Evolutionary conservation across 2,888 invertebrate genomes (phyloP), one percentile per base, ranked within the genome.

Genomic region (Halictus quadricinctus): DNA sequence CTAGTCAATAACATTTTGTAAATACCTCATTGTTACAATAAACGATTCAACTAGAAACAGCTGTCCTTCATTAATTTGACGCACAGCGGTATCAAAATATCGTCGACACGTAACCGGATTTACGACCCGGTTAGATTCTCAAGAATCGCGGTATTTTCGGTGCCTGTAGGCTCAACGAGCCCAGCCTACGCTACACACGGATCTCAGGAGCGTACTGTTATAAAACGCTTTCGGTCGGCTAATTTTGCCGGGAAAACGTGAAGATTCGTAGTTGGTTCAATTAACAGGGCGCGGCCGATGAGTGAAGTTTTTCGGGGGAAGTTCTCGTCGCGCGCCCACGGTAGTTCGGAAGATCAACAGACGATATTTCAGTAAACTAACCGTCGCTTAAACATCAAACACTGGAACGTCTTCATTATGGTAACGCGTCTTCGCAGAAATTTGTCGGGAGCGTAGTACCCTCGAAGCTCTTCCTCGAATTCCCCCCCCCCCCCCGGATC

Each of bases 391-490:
- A 80, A 66, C 70, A 70, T 72, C 36, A 75, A 73, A 72, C 70
- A 74, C 21, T 54, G 46, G 74, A 60, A 72, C 48, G 58, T 72
- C 58, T 69, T 78, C 73, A 75, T 84, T 75, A 78, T 48, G 73
- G 70, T 70, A 78, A 75, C 84, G 77, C 46, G 46, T 75, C 60
- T 69, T 58, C 48, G 29, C 50, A 48, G 58, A 78, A 48, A 72
- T 66, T 79, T 72, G 50, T 25, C 43, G 25, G 74, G 5, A 10
- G 21, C 48, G 29, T 15, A 66, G 54, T 74, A 58, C 60, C 66
- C 69, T 75, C 54, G 48, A 54, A 69, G 85, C 73, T 76, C 60
- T 76, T 76, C 76, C 76, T 72, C 43, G 70, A 84, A 69, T 60
- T 72, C 80, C 50, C 64, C 50, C 64, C 46, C 43, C 2, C 29